Conservation (phyloP, 2,888 invertebrate species). For the Unio delphinus region DNA sequence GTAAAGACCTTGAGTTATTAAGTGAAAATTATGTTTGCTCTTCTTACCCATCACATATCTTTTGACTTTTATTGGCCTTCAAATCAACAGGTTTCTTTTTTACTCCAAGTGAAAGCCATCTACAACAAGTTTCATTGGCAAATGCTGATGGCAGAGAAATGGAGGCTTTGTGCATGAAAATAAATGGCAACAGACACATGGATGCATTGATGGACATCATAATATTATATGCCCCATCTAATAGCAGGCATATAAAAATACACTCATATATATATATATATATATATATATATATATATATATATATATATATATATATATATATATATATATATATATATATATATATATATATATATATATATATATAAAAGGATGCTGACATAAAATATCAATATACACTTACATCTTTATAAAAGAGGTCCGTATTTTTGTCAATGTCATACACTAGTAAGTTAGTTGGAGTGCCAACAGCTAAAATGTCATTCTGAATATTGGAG, state of each 20-base stretch:
- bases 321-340: too few relatives aligned
- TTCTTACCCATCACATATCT: too few relatives aligned
- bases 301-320: too few relatives aligned
- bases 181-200: neutral
- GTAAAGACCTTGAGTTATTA: too few relatives aligned
- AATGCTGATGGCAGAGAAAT: neutral
- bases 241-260: too few relatives aligned
- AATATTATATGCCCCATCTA: neutral
- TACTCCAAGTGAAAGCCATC: neutral
- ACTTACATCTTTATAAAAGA: constrained; percentile 88
- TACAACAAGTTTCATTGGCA: neutral
- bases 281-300: too few relatives aligned
- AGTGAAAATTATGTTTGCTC: too few relatives aligned
- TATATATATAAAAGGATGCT: too few relatives aligned
- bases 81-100: too few relatives aligned
- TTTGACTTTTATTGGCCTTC: too few relatives aligned
- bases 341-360: too few relatives aligned
- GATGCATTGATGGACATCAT: neutral
- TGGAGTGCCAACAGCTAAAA: constrained; percentile 85
- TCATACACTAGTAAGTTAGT: constrained; percentile 87
- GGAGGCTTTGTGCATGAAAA: neutral
- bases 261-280: too few relatives aligned
- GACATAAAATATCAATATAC: neutral
- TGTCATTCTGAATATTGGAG: constrained; percentile 77
- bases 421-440: constrained; percentile 90